Base-by-base conservation (phyloP, 2,888 invertebrate species). In the Phasia obesa region DNA sequence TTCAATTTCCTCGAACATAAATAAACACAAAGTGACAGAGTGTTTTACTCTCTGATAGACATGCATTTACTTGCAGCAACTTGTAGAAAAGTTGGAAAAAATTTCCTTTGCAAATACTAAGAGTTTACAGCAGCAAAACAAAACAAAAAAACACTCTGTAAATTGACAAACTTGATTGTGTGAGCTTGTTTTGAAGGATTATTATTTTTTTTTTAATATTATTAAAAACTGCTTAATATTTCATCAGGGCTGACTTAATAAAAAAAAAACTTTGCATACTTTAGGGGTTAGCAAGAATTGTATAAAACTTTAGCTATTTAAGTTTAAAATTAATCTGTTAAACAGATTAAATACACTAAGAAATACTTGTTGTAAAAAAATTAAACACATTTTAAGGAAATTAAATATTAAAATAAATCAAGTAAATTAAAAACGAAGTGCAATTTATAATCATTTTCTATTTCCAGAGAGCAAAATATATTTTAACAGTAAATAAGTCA, bases 1-100 rank as follows among this genome's bases (percentile, higher is more conserved):
- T 79, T 73, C 78, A 79, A 73, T 79, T 73, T 79, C 59, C 78
- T 49, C 51, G 19, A 79, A 65, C 44, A 44, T 44, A 60, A 51
- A 60, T 13, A 59, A 67, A 31, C 23, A 11, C 13, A 42, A 4
- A 7, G 4, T 31, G 7, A 7, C n/a, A 21, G 7, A 31, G 7
- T 44, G 15, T 15, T 15, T 19, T 9, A 35, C 21, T 23, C 21
- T 23, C 17, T 15, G 42, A 55, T 62, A 60, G 76, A 69, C 69
- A 59, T 9, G 19, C 27, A 44, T 11, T 21, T n/a, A 57, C 17
- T 75, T 9, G 31, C n/a, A 57, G 47, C 57, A 51, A 13, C 9
- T 38, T 57, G 49, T 11, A 27, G n/a, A n/a, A n/a, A 19, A 69
- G 23, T 69, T n/a, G n/a, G n/a, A n/a, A n/a, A n/a, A n/a, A n/a